phyloP scores from a whole-genome alignment of 2,888 invertebrate species.

The Megastigmus dorsalis region DNA sequence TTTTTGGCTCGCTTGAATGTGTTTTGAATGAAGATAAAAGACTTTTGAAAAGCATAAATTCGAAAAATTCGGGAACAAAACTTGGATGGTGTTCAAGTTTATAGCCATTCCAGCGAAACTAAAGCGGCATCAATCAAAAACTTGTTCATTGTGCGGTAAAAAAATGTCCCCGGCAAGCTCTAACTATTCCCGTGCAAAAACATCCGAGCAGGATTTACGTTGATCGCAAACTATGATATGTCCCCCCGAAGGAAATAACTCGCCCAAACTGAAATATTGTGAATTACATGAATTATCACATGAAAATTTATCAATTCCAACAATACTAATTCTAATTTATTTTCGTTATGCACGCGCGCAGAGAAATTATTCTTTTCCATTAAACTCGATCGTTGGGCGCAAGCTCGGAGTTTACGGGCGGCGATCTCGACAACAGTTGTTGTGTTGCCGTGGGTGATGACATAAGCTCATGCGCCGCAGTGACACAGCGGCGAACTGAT shows the following conservation, averaged over 20 bases:
- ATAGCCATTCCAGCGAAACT: background rate
- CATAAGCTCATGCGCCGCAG: background rate
- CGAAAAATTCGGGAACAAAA: background rate
- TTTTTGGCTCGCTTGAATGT: background rate
- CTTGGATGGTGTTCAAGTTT: background rate
- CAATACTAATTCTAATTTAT: too few relatives aligned
- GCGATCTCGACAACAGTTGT: too few relatives aligned
- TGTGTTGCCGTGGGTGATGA: too few relatives aligned
- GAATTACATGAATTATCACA: background rate
- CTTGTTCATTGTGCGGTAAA: background rate
- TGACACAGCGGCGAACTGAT: slow-evolving; percentile 4
- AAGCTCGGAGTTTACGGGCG: too few relatives aligned
- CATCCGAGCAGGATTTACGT: slow-evolving; percentile 5
- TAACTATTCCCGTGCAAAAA: background rate
- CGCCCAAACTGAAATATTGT: background rate
- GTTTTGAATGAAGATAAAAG: background rate
- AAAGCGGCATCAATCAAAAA: slow-evolving; percentile 18
- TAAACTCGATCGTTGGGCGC: too few relatives aligned
- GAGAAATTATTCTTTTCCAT: too few relatives aligned
- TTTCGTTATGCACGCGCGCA: too few relatives aligned
- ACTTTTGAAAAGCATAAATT: background rate
- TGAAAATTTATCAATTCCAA: too few relatives aligned
- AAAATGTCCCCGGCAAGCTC: slow-evolving; percentile 23
- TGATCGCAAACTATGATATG: background rate
- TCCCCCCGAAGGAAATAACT: background rate